Evolutionary conservation across 2,113 vertebrate species (phyloP).

Genomic region (Chloebia gouldiae): DNA sequence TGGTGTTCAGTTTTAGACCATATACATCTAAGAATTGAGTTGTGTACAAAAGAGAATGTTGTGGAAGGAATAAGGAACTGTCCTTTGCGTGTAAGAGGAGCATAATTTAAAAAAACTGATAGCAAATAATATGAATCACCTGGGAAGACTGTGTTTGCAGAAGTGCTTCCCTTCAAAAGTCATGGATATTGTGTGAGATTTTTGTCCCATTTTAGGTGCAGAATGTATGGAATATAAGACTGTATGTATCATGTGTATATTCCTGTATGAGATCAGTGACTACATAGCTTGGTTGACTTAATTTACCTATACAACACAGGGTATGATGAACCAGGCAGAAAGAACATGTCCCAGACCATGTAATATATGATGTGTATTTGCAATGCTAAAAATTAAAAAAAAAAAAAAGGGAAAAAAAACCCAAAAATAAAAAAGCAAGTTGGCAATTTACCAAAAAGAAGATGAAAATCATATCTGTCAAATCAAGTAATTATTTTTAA

Average conservation of each 20-base stretch:
- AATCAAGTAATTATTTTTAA: neutral
- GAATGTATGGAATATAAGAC: neutral
- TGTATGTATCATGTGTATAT: rapidly evolving
- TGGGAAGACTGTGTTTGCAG: neutral
- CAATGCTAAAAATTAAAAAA: neutral
- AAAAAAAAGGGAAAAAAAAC: neutral
- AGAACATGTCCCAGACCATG: neutral
- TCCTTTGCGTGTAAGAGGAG: neutral
- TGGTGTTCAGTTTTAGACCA: neutral
- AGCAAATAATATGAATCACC: neutral
- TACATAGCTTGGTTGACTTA: neutral
- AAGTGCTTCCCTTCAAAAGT: neutral
- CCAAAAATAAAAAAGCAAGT: neutral
- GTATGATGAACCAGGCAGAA: neutral
- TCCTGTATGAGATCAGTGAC: neutral
- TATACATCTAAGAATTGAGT: neutral
- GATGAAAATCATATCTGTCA: neutral
- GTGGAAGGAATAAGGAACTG: neutral
- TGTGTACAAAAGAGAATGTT: neutral
- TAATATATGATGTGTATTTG: neutral
- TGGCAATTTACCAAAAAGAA: neutral
- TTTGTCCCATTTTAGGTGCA: neutral
- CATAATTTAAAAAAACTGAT: neutral
- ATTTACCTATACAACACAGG: neutral
- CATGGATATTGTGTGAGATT: neutral